Base-by-base conservation (phyloP, 2,113 vertebrate species). In the Oreochromis spilurus region DNA sequence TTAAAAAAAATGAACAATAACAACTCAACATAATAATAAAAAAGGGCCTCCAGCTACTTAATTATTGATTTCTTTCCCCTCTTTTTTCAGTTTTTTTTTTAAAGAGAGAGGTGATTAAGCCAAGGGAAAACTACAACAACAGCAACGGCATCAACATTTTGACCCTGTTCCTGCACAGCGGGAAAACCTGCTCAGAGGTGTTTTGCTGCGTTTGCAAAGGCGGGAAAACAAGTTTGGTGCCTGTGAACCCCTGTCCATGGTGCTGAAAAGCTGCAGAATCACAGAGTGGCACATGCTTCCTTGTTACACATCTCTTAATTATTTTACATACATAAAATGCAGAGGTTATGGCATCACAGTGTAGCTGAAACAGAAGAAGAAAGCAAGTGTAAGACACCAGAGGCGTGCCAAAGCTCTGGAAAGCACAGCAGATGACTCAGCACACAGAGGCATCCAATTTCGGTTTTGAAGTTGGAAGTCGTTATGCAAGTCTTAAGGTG, bases 221-320 rank as follows among this genome's bases (percentile, higher is more conserved):
- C 19, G 1, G 34, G 82, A 80, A 81, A 77, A 55, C 9, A 81
- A 14, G 13, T 31, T 29, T 52, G 34, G 34, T 3, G 72, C 21
- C 79, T 89, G 85, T 67, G 79, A 50, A 60, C 84, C 45, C 87
- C 94, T 96, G 90, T 96, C 96, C 94, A 54, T 93, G 93, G 95
- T 96, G 86, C 95, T 96, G 95, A 95, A 95, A 43, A 6, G 6
- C 70, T 75, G 38, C 65, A 70, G 50, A 40, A 53, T 79, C 21
- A 90, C 38, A 57, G 26, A 77, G 58, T 11, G 54, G 26, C 85
- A 77, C 24, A 55, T 21, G 58, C 40, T 54, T 80, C 75, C 14
- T 26, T 75, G 29, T 31, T 36, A 54, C 5, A 65, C 21, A 65
- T 60, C 82, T 85, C 36, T 21, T 14, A 43, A 81, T 83, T 4